A percentile compares a stretch with the other conserved stretches of the same genome.
phyloP scores from a whole-genome alignment of 37 sponge, comb jelly and placozoan genomes.

The Bolinopsis microptera region DNA sequence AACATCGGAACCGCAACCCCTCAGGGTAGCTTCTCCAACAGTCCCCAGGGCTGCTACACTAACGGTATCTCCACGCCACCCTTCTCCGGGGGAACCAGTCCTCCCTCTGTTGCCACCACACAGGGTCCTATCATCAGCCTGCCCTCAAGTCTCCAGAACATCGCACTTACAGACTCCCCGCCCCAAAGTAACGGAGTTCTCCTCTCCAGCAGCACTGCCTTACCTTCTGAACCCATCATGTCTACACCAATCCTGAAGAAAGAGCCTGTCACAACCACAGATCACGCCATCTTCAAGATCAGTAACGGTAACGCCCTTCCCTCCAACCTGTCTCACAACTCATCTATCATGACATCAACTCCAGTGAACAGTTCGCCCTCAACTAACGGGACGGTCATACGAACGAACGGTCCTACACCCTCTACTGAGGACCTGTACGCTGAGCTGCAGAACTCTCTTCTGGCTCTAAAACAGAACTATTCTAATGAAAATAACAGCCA shows the following conservation, averaged over 20 bases:
- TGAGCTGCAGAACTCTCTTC: slow-evolving; percentile 4
- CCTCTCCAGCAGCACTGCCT: neutral
- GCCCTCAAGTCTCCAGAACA: neutral
- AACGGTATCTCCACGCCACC: neutral
- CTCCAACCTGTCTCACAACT: neutral
- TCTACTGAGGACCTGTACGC: neutral
- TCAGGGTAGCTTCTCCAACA: neutral
- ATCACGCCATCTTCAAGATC: neutral
- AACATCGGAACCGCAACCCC: neutral
- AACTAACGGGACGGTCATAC: neutral
- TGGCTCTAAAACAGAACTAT: slow-evolving; percentile 12
- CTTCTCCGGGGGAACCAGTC: neutral
- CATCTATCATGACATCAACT: neutral
- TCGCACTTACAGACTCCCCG: neutral
- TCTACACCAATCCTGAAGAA: slow-evolving; percentile 13
- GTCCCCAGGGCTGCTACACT: neutral
- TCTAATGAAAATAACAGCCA: neutral
- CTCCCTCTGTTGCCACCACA: neutral
- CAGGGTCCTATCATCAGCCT: slow-evolving; percentile 51
- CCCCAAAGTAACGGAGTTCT: neutral
- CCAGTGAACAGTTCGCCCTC: neutral
- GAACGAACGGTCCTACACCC: neutral
- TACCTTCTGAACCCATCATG: slow-evolving; percentile 12
- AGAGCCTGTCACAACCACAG: neutral
- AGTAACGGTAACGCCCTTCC: neutral